A percentile compares a stretch with the other conserved stretches of the same genome.
Conservation (phyloP, 2,113 vertebrate species). For the Cromileptes altivelis region DNA sequence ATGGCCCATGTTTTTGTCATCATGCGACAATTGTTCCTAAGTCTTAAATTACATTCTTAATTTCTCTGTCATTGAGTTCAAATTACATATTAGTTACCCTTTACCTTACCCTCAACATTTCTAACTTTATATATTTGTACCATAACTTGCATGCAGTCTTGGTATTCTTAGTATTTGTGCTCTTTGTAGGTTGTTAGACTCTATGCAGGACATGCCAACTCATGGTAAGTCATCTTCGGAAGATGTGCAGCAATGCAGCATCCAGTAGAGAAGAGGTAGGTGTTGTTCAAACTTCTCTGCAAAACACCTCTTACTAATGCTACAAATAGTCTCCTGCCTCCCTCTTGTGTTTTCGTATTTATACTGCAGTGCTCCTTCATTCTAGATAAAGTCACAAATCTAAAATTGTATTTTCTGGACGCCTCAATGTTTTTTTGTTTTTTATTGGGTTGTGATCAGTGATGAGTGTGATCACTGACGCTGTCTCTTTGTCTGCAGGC, state of each 20-base stretch:
- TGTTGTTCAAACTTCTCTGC: neutral
- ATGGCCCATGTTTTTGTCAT: neutral
- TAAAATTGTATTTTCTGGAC: neutral
- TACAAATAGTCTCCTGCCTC: neutral
- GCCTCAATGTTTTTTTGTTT: no score
- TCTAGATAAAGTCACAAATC: neutral
- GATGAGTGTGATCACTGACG: neutral
- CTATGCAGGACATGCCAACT: conserved; percentile 45
- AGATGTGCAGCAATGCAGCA: conserved; percentile 30
- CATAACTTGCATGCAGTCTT: conserved; percentile 30
- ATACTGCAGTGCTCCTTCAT: neutral
- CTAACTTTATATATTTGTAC: neutral
- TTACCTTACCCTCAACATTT: neutral
- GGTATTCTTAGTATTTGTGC: conserved; percentile 77
- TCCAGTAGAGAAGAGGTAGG: conserved; percentile 42
- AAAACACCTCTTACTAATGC: neutral
- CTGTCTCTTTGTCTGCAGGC: conserved; percentile 21
- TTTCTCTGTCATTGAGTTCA: conserved; percentile 16
- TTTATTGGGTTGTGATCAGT: no score
- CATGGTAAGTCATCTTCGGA: conserved; percentile 67
- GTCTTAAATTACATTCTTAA: neutral
- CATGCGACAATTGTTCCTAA: neutral
- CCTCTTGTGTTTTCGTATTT: neutral
- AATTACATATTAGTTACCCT: neutral
- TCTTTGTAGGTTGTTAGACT: conserved; percentile 80